Evolutionary conservation across 2,797 vertebrate genomes (phyloP).

Genomic region (Rhadinocentrus ornatus): DNA sequence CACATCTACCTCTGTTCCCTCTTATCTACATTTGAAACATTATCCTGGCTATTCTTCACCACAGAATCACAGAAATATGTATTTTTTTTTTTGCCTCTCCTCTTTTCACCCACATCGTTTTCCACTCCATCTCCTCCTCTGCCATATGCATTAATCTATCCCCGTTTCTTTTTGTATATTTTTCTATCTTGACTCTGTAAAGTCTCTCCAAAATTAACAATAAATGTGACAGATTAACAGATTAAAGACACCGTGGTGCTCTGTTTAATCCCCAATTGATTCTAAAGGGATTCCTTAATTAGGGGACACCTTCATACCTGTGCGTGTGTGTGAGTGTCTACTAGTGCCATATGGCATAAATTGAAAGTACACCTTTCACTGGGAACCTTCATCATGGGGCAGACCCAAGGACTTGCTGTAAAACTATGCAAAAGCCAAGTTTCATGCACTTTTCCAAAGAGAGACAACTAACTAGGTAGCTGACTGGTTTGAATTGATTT

Average conservation of each 20-base stretch:
- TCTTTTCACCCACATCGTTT: conserved; percentile 8
- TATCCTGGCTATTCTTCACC: not conserved
- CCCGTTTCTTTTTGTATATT: conserved; percentile 9
- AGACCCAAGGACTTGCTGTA: conserved; percentile 9
- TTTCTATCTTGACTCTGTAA: conserved; percentile 18
- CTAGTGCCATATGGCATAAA: conserved; percentile 7
- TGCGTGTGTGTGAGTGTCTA: not conserved
- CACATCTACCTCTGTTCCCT: not conserved
- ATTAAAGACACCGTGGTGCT: conserved; percentile 44
- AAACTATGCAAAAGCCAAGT: conserved; percentile 24
- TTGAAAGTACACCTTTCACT: conserved; percentile 15
- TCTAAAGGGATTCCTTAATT: conserved; percentile 31
- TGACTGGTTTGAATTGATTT: conserved; percentile 37
- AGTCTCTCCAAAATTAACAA: conserved; percentile 35
- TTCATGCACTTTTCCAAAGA: conserved; percentile 1
- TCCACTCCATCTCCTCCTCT: conserved; percentile 2
- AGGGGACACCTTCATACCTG: not conserved
- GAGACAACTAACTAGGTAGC: conserved; percentile 26
- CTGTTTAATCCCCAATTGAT: conserved; percentile 31
- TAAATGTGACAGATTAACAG: conserved; percentile 28
- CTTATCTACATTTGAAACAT: not conserved
- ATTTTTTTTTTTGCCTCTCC: conserved; percentile 1
- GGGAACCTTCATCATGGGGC: conserved; percentile 6
- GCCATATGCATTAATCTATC: not conserved
- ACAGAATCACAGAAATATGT: conserved; percentile 25